Evolutionary conservation across 2,888 invertebrate genomes (phyloP), one percentile per base, ranked within the genome.

Genomic region (Homarus gammarus): DNA sequence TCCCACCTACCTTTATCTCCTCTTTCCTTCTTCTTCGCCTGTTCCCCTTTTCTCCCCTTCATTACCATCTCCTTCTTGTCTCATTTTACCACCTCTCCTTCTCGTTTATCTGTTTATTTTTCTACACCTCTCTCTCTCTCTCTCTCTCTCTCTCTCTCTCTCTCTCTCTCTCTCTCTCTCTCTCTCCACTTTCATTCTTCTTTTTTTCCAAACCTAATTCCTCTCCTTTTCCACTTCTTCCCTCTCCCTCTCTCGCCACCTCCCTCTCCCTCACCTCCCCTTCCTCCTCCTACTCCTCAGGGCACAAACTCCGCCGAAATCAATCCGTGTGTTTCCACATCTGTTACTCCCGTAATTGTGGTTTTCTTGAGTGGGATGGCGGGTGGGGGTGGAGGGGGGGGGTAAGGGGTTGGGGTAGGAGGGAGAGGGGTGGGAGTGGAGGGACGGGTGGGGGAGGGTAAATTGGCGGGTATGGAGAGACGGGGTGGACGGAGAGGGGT

Each of bases 91-190:
- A 22, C 15, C 10, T 31, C 10, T 2, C 36, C 70, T 27, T 31
- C 27, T n/a, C n/a, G n/a, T n/a, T 36, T 70, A 18, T 70, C 31
- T 27, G 27, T 70, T 36, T 70, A 31, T 70, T n/a, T n/a, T n/a
- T n/a, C n/a, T n/a, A n/a, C 70, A 27, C 70, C 70, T 70, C 70
- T 68, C 70, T 70, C 70, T 70, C 70, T 70, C 70, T 70, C 70
- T 70, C 70, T 70, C 70, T 70, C 70, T 70, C 70, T 68, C 70
- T 70, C 70, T 70, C 70, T 70, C 70, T 70, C 70, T 70, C 70
- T 70, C 70, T 70, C 70, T 70, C 70, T 70, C 70, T 68, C 70
- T 70, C 70, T 70, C 70, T 70, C 70, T 70, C 70, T 70, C 70
- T 70, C 70, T 70, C 70, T 70, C 61, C 22, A 12, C 22, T n/a